Conservation (phyloP, 2,888 invertebrate genomes). For the Netelia fuscicornis region DNA sequence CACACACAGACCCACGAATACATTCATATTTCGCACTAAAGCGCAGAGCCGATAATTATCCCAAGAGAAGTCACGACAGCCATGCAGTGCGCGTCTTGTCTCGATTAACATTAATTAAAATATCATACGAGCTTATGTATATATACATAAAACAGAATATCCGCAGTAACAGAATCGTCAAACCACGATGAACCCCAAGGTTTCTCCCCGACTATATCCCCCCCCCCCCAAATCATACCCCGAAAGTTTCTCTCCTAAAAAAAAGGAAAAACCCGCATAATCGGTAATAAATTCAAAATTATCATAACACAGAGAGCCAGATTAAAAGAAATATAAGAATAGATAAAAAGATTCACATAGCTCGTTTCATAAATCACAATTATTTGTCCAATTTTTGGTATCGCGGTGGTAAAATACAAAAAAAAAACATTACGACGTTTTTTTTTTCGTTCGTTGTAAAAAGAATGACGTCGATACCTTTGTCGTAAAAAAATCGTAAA, state of each 20-base stretch:
- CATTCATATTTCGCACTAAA: slow-evolving; percentile 5
- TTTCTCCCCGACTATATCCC: neutral
- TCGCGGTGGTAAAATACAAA: too few relatives aligned
- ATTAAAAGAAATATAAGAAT: too few relatives aligned
- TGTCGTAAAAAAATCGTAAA: slow-evolving; percentile 20
- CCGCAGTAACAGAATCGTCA: slow-evolving; percentile 40
- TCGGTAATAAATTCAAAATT: too few relatives aligned
- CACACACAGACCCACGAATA: neutral
- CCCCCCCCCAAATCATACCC: neutral
- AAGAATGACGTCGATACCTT: too few relatives aligned
- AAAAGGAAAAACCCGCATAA: too few relatives aligned
- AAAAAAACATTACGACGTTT: too few relatives aligned
- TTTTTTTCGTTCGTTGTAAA: too few relatives aligned
- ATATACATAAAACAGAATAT: slow-evolving; percentile 35
- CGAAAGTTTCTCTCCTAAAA: slow-evolving; percentile 11
- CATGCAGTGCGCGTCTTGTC: slow-evolving; percentile 41
- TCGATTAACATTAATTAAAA: slow-evolving; percentile 68
- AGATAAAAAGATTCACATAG: too few relatives aligned
- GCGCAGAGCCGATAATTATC: slow-evolving; percentile 68
- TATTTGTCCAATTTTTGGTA: too few relatives aligned
- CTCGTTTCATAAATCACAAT: too few relatives aligned
- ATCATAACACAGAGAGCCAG: too few relatives aligned
- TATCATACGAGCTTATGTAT: slow-evolving; percentile 51
- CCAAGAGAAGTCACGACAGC: slow-evolving; percentile 54
- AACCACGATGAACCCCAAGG: slow-evolving; percentile 4